Conservation (phyloP, 2,888 invertebrate species). For the Ophonus ardosiacus region DNA sequence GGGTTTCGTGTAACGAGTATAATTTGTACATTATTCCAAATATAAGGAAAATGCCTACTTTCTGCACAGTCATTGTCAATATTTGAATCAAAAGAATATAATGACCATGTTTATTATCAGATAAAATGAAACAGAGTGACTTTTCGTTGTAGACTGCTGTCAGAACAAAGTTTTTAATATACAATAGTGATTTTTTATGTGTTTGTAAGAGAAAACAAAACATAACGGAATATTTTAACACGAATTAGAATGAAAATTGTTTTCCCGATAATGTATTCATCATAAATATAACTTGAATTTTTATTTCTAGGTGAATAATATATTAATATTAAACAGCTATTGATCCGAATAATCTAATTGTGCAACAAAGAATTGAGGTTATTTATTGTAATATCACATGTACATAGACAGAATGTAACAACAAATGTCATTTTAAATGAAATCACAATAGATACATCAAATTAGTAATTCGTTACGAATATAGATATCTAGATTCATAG, state of each 20-base stretch:
- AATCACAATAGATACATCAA: not conserved
- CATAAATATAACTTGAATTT: not conserved
- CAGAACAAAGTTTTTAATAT: conserved; percentile 22
- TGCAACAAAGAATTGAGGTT: too few species aligned
- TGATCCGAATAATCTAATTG: not conserved
- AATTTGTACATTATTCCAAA: conserved; percentile 39
- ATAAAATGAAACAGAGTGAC: conserved; percentile 35
- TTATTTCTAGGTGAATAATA: not conserved
- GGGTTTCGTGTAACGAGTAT: conserved; percentile 17
- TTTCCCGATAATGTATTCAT: not conserved
- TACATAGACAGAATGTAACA: not conserved
- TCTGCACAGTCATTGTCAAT: conserved; percentile 52
- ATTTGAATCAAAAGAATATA: conserved; percentile 52
- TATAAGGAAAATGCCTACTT: conserved; percentile 40
- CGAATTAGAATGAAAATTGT: not conserved
- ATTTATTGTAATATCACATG: not conserved
- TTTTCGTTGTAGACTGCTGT: conserved; percentile 19
- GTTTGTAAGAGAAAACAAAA: conserved; percentile 20
- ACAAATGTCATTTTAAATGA: not conserved
- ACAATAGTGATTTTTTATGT: conserved; percentile 35
- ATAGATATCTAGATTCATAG: conserved; percentile 1
- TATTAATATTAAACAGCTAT: not conserved
- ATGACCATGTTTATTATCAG: conserved; percentile 46
- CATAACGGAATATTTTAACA: conserved; percentile 16
- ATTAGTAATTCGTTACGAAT: not conserved